phyloP scores from a whole-genome alignment of 2,113 vertebrate species.

The Cariama cristata region DNA sequence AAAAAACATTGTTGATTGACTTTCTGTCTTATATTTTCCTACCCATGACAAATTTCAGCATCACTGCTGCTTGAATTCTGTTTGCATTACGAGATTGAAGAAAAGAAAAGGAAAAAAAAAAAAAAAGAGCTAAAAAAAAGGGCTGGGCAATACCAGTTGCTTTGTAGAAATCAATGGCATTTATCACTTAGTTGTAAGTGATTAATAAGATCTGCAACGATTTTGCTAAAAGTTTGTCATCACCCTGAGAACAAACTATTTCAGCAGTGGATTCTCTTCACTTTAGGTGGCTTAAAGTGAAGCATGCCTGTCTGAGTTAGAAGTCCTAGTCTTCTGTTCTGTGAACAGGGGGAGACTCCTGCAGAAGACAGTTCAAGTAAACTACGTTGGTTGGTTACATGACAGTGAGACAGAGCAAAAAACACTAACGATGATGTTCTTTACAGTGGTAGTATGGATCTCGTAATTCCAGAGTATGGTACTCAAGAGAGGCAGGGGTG shows the following conservation, averaged over 20 bases:
- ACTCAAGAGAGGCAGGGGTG: background rate
- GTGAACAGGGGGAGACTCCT: background rate
- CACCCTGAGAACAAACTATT: background rate
- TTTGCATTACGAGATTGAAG: background rate
- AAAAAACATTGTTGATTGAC: background rate
- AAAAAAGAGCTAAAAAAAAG: background rate
- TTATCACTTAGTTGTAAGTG: background rate
- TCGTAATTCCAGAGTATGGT: background rate
- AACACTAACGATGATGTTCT: background rate
- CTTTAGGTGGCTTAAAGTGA: background rate
- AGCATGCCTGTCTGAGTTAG: background rate
- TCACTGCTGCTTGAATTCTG: background rate
- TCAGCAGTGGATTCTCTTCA: background rate
- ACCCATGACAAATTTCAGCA: background rate
- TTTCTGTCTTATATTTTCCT: background rate
- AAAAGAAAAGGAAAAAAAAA: background rate
- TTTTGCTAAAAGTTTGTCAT: background rate
- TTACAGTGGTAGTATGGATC: background rate
- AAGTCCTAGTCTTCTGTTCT: background rate
- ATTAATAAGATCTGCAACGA: background rate
- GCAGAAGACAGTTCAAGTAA: background rate
- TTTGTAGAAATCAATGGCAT: background rate
- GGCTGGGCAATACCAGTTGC: fast-evolving
- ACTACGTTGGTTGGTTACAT: background rate
- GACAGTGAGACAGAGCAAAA: background rate